Percentiles rank a stretch among this genome's conserved stretches.
Conservation (phyloP, 1,140 invertebrate species). For the Drosophila neocordata region DNA sequence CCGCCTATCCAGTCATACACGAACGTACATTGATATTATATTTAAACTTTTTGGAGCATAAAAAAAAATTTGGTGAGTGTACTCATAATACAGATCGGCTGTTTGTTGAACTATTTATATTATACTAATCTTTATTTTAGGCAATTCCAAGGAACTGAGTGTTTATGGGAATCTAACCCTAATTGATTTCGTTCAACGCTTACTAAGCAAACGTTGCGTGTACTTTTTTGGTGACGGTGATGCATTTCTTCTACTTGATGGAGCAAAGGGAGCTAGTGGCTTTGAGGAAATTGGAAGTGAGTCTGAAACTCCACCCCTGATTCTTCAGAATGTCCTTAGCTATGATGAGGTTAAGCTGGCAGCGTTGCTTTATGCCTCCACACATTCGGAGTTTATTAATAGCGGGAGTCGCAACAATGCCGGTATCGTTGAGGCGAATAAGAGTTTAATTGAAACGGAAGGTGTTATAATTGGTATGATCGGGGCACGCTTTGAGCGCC, state of each 20-base stretch:
- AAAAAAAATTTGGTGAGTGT: conserved; percentile 47
- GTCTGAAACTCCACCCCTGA: conserved; percentile 36
- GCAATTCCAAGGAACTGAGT: conserved; percentile 32
- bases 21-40: conserved; percentile 57
- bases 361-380: conserved; percentile 85
- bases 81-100: background rate
- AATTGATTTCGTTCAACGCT: conserved; percentile 59
- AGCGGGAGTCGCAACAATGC: conserved; percentile 85
- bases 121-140: background rate
- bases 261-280: conserved; percentile 32
- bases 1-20: conserved; percentile 75
- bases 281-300: conserved; percentile 55
- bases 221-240: conserved; percentile 42
- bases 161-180: conserved; percentile 49
- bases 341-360: conserved; percentile 83
- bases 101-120: background rate
- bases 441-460: conserved; percentile 58
- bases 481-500: conserved; percentile 83
- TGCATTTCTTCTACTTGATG: conserved; percentile 35
- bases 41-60: conserved; percentile 69
- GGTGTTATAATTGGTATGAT: conserved; percentile 83
- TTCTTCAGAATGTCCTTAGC: conserved; percentile 58
- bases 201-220: conserved; percentile 67
- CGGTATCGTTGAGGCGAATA: conserved; percentile 81
- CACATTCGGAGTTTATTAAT: conserved; percentile 86